phyloP scores from a whole-genome alignment of 2,113 vertebrate species.

The Dendropsophus ebraccatus region DNA sequence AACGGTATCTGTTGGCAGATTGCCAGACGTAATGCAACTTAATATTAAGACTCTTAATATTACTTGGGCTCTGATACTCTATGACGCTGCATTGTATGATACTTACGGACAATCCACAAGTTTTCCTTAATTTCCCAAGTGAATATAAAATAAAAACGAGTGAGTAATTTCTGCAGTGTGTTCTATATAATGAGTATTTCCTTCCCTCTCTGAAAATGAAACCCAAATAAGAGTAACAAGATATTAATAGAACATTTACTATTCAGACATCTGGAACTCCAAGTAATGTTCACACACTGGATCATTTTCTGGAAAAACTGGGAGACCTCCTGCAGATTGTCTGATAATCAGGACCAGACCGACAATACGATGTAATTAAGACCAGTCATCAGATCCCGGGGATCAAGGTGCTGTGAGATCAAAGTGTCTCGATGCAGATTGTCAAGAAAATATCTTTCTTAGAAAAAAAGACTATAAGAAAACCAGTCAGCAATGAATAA shows the following conservation, averaged over 20 bases:
- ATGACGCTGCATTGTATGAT: too few species aligned
- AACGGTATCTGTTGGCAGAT: too few species aligned
- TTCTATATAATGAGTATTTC: background rate
- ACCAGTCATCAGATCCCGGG: slow-evolving; percentile 63
- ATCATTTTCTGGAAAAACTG: slow-evolving; percentile 26
- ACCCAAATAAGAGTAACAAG: slow-evolving; percentile 20
- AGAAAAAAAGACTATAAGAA: slow-evolving; percentile 40
- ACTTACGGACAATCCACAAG: too few species aligned
- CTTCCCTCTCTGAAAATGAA: background rate
- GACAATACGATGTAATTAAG: slow-evolving; percentile 62
- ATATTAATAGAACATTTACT: slow-evolving; percentile 10
- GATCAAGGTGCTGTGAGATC: slow-evolving; percentile 55
- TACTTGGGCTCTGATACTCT: too few species aligned
- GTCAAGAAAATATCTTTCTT: slow-evolving; percentile 39
- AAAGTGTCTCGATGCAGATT: slow-evolving; percentile 28
- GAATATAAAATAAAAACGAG: too few species aligned
- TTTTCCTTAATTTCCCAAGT: too few species aligned
- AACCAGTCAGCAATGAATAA: background rate
- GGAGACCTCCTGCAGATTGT: slow-evolving; percentile 38
- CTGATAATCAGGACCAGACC: slow-evolving; percentile 63
- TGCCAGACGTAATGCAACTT: too few species aligned
- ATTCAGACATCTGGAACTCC: slow-evolving; percentile 29
- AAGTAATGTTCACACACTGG: slow-evolving; percentile 26
- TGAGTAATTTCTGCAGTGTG: background rate
- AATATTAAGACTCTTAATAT: too few species aligned